These are phyloP conservation scores for Mimas tiliae DNA, from an alignment of 2,888 invertebrate species.

Conservation along the genomic window DNA sequence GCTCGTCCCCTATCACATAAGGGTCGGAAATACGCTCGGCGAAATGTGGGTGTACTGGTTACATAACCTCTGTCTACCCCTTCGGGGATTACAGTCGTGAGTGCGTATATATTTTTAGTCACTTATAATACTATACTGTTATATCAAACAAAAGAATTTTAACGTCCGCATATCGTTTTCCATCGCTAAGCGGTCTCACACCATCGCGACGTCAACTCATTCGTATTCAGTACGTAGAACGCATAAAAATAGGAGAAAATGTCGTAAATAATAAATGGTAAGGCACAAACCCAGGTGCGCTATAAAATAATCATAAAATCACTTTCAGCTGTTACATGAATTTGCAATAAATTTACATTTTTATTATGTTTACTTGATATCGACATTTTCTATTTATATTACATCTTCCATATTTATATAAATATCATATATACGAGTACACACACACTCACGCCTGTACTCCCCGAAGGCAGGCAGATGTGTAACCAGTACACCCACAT, in stretches of 20 bases:
- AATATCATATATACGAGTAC: too few species aligned
- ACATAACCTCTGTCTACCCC: too few species aligned
- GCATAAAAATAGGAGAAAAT: slow-evolving; percentile 22
- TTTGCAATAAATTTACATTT: slow-evolving; percentile 24
- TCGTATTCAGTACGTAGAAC: slow-evolving; percentile 3
- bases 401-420: not conserved
- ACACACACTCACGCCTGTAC: too few species aligned
- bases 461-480: too few species aligned
- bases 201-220: not conserved
- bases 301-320: slow-evolving; percentile 8
- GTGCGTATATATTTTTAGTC: too few species aligned
- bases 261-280: slow-evolving; percentile 16
- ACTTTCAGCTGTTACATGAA: slow-evolving; percentile 27
- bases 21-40: too few species aligned
- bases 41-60: too few species aligned
- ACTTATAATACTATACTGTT: too few species aligned
- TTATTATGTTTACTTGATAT: slow-evolving; percentile 27
- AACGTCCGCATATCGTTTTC: not conserved
- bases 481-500: too few species aligned
- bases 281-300: slow-evolving; percentile 19
- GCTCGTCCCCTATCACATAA: too few species aligned
- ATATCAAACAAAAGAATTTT: not conserved
- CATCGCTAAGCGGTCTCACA: not conserved
- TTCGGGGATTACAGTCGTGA: too few species aligned
- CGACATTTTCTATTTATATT: slow-evolving; percentile 35